Base-by-base conservation (phyloP, 2,113 vertebrate species). In the Pseudorasbora parva region DNA sequence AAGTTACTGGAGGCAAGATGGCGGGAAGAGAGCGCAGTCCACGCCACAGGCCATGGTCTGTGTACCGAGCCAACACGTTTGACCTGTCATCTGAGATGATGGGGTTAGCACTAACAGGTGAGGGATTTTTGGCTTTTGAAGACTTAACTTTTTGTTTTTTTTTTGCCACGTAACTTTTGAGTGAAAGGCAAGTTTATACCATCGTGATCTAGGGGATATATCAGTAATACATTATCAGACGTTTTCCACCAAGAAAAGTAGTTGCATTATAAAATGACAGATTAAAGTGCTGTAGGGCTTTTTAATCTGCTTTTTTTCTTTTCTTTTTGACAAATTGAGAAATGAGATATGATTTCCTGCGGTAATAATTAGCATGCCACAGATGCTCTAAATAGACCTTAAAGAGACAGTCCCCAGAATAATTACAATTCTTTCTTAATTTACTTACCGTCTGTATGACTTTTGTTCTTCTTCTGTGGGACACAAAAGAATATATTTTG, bases 61-160 rank as follows among this genome's bases (percentile, higher is more conserved):
- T 98, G 86, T 98, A 98, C 86, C 95, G 96, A 84, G 96, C 97
- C 88, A 97, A 97, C 89, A 98, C 97, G 45, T 97, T 98, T 10
- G 97, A 99, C 73, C 94, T 98, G 87, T 95, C 97, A 0, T 94
- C 96, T 1, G 97, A 99, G 91, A 96, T 99, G 97, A 92, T 98
- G 86, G 96, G 96, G 57, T 95, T 99, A 66, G 96, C 97, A 25
- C 91, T 99, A 21, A 90, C 96, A 91, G 98, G 98, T 54, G 7
- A 54, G 17, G 6, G 19, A 2, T 19, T 21, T 8, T 54, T 8
- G 3, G 51, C 17, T 54, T 21, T 72, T 15, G 1, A 8, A 6
- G 10, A 14, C 33, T 71, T 23, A 21, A 23, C 41, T 7, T 72
- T 45, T 71, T 19, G 6, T 54, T 54, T 72, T 72, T 7, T 54